A percentile compares a stretch with the other conserved stretches of the same genome.
phyloP scores from a whole-genome alignment of 64 coral and sea anemone species.

The Montipora efflorescens region DNA sequence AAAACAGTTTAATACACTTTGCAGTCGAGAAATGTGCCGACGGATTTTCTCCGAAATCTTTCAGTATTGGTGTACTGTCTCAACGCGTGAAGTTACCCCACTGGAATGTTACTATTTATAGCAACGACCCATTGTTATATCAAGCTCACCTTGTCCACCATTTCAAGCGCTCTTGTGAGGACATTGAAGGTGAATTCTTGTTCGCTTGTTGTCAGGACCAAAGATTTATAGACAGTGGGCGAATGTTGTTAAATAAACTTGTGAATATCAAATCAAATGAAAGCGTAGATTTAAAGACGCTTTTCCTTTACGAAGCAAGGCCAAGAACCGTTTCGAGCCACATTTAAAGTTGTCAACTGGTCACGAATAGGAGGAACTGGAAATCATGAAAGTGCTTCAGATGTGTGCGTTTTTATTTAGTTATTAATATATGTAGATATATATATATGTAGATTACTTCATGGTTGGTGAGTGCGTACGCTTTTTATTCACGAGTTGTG shows the following conservation, averaged over 20 bases:
- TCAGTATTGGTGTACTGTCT: constrained; percentile 34
- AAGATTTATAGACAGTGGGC: constrained; percentile 28
- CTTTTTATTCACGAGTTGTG: too few species aligned
- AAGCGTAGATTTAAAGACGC: background rate
- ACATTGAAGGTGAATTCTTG: background rate
- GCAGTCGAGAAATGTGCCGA: constrained; percentile 13
- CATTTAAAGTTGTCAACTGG: too few species aligned
- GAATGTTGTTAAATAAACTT: constrained; percentile 53
- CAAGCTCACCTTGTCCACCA: constrained; percentile 40
- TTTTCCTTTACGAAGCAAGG: too few species aligned
- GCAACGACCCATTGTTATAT: constrained; percentile 10
- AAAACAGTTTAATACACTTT: constrained; percentile 7
- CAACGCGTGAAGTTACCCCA: background rate
- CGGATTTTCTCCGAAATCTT: constrained; percentile 20
- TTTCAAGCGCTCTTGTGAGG: background rate
- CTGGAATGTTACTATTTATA: constrained; percentile 24
- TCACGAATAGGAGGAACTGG: too few species aligned
- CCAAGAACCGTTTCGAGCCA: too few species aligned
- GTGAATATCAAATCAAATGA: constrained; percentile 48
- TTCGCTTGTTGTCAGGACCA: background rate
- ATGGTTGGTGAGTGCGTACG: too few species aligned
- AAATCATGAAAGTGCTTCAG: too few species aligned
- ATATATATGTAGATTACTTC: too few species aligned
- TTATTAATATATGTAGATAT: too few species aligned
- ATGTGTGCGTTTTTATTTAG: too few species aligned